Evolutionary conservation across 2,113 vertebrate species (phyloP).

Genomic region (Porphyrio hochstetteri): DNA sequence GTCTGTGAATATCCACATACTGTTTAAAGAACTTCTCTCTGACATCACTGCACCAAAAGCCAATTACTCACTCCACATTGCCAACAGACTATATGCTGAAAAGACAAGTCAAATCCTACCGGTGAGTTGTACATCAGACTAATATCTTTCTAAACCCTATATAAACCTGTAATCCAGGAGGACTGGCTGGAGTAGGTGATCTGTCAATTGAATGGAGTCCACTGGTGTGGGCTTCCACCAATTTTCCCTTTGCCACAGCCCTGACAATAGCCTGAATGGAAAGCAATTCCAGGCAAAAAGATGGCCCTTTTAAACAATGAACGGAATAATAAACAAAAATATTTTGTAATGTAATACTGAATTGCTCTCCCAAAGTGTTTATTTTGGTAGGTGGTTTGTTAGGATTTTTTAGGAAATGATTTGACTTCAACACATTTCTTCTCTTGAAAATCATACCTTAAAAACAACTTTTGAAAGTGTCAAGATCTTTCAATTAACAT

Average conservation of each 20-base stretch:
- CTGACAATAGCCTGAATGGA: not conserved
- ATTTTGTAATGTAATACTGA: not conserved
- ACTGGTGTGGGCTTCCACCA: not conserved
- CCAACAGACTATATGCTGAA: constrained; percentile 55
- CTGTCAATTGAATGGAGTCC: not conserved
- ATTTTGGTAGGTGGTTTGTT: not conserved
- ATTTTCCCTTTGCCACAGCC: not conserved
- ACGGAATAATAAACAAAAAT: not conserved
- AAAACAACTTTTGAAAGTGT: not conserved
- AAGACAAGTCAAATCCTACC: constrained; percentile 7
- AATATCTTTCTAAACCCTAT: not conserved
- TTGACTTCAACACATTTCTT: not conserved
- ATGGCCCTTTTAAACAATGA: not conserved
- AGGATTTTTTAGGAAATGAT: not conserved
- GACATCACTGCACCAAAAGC: constrained; percentile 21
- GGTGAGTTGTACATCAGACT: constrained; percentile 24
- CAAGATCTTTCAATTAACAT: not conserved
- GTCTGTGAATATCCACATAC: constrained; percentile 22
- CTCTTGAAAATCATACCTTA: not conserved
- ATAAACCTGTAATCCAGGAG: not conserved
- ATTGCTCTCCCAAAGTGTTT: not conserved
- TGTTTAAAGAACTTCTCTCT: constrained; percentile 34
- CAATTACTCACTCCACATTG: constrained; percentile 19
- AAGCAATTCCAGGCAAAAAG: not conserved
- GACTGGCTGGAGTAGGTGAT: not conserved